Evolutionary conservation across 2,113 vertebrate species (phyloP).

Genomic region (Marcusenius ussheri): DNA sequence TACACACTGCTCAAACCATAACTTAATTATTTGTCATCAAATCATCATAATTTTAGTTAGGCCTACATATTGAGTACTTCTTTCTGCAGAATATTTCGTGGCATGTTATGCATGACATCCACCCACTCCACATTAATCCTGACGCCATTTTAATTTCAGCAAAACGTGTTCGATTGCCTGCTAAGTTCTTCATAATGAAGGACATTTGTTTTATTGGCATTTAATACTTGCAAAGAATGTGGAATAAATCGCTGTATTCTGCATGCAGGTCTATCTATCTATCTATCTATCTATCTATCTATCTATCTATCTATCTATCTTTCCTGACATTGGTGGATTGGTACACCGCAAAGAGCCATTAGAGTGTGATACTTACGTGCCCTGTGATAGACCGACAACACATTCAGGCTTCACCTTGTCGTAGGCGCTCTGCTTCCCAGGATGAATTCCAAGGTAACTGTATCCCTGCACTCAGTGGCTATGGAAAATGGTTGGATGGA

Average conservation of each 20-base stretch:
- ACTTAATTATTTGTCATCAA: background rate
- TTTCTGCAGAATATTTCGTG: background rate
- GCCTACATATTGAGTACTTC: background rate
- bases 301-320: background rate
- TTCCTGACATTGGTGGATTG: background rate
- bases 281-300: too few relatives aligned
- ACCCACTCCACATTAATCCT: background rate
- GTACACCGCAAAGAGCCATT: background rate
- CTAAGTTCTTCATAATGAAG: background rate
- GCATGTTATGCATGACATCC: background rate
- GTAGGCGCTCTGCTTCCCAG: background rate
- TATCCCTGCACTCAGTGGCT: background rate
- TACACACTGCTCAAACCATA: background rate
- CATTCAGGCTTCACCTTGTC: background rate
- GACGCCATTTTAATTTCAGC: background rate
- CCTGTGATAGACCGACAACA: background rate
- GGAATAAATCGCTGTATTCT: background rate
- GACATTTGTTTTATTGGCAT: background rate
- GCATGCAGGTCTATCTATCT: background rate
- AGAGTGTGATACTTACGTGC: background rate
- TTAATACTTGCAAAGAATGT: background rate
- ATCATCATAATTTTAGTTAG: background rate
- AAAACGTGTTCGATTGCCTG: background rate
- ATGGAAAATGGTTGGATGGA: background rate
- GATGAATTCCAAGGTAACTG: background rate